Conservation (phyloP, 2,888 invertebrate genomes). For the Ypsolopha scabrella region DNA sequence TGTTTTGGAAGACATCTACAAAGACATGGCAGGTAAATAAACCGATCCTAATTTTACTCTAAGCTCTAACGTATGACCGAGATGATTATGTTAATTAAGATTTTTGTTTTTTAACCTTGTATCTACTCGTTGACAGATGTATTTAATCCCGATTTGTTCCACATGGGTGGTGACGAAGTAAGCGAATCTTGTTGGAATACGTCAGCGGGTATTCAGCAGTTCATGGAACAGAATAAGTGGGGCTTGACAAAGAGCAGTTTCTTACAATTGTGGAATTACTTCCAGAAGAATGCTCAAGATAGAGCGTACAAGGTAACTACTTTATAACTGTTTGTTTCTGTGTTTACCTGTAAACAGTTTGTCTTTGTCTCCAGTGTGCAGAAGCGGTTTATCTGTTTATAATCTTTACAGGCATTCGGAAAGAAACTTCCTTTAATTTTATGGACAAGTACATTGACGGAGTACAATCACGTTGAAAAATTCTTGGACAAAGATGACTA, state of each 20-base stretch:
- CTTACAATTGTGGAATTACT: conserved; percentile 79
- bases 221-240: conserved; percentile 77
- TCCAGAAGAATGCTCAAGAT: conserved; percentile 77
- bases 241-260: conserved; percentile 69
- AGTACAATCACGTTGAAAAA: conserved; percentile 72
- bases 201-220: conserved; percentile 74
- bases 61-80: too few species aligned
- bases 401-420: conserved; percentile 45
- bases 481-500: conserved; percentile 80
- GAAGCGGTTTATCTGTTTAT: too few species aligned
- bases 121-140: conserved; percentile 40
- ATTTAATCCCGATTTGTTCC: conserved; percentile 79
- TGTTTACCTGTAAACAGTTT: too few species aligned
- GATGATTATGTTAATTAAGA: too few species aligned
- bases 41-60: too few species aligned
- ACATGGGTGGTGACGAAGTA: conserved; percentile 92
- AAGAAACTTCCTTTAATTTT: conserved; percentile 74
- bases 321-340: too few species aligned
- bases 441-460: conserved; percentile 87
- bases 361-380: too few species aligned
- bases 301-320: conserved; percentile 59
- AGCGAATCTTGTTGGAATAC: conserved; percentile 81
- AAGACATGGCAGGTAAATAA: conserved; percentile 74
- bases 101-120: background rate
- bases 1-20: conserved; percentile 77